Percentiles rank a stretch among this genome's conserved stretches.
Evolutionary conservation across 2,888 invertebrate species (phyloP).

Genomic region (Nezara viridula): DNA sequence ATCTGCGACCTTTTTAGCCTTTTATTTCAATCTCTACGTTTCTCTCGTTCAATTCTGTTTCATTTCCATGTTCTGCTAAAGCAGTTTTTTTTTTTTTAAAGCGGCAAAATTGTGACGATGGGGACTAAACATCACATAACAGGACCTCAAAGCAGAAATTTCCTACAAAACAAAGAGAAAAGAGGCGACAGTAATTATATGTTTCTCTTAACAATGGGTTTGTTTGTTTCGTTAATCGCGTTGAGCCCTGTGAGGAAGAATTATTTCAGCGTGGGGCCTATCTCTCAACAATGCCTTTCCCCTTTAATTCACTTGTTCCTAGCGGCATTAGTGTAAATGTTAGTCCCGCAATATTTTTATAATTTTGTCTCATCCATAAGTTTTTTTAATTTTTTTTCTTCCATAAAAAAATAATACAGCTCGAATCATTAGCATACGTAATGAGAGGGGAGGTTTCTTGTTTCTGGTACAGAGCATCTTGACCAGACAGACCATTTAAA

Average conservation of each 20-base stretch:
- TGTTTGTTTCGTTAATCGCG: slow-evolving; percentile 48
- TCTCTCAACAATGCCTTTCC: slow-evolving; percentile 25
- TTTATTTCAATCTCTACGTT: background rate
- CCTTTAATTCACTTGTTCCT: slow-evolving; percentile 4
- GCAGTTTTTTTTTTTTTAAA: background rate
- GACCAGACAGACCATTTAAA: background rate
- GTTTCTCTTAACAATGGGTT: slow-evolving; percentile 37
- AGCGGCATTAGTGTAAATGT: background rate
- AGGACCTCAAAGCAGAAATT: slow-evolving; percentile 5
- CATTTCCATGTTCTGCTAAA: background rate
- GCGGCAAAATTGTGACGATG: background rate
- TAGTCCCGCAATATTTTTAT: background rate
- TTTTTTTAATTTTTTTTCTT: background rate
- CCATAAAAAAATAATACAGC: background rate
- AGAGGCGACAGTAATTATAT: slow-evolving; percentile 43
- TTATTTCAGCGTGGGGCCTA: background rate
- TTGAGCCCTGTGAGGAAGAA: background rate
- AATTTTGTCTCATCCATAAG: background rate
- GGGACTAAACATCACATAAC: slow-evolving; percentile 6
- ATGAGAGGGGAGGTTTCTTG: background rate
- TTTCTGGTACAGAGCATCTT: background rate
- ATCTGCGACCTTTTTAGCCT: background rate
- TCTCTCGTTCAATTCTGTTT: background rate
- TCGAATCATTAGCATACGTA: background rate
- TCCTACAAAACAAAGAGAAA: slow-evolving; percentile 18